phyloP scores from a whole-genome alignment of 2,888 invertebrate species.

The Pyrgus malvae region DNA sequence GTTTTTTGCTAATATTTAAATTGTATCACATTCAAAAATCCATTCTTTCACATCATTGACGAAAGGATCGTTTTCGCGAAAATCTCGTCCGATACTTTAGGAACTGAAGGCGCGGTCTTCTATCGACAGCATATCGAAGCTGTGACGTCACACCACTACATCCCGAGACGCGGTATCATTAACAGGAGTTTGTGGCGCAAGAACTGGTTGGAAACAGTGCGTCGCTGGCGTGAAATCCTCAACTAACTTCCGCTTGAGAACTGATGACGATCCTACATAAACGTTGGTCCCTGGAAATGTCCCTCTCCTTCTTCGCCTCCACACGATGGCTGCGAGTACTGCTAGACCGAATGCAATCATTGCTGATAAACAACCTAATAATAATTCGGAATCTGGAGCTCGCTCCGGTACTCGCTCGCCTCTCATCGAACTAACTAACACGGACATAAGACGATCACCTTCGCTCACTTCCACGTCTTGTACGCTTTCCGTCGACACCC shows the following conservation, averaged over 20 bases:
- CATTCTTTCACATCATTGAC: constrained; percentile 41
- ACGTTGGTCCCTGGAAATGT: constrained; percentile 82
- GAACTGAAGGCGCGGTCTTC: constrained; percentile 81
- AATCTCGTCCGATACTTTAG: constrained; percentile 67
- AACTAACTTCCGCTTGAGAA: constrained; percentile 83
- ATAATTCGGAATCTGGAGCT: constrained; percentile 79
- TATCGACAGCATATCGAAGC: constrained; percentile 80
- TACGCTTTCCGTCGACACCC: constrained; percentile 84
- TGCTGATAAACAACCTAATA: constrained; percentile 83
- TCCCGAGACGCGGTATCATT: constrained; percentile 71
- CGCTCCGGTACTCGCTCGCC: constrained; percentile 80
- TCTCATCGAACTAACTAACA: constrained; percentile 83
- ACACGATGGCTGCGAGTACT: constrained; percentile 76
- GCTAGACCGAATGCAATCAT: constrained; percentile 74
- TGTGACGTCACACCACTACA: constrained; percentile 86
- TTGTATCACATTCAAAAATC: constrained; percentile 48
- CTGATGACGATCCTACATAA: constrained; percentile 82
- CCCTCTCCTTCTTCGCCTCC: constrained; percentile 80
- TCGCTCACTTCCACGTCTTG: constrained; percentile 82
- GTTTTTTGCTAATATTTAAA: constrained; percentile 44
- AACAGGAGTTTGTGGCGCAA: constrained; percentile 74
- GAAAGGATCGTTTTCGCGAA: constrained; percentile 45
- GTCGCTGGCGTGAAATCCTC: constrained; percentile 80
- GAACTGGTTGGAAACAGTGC: constrained; percentile 82
- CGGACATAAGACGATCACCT: constrained; percentile 82